Base-by-base conservation (phyloP, 2,113 vertebrate species). In the Camarhynchus parvulus region DNA sequence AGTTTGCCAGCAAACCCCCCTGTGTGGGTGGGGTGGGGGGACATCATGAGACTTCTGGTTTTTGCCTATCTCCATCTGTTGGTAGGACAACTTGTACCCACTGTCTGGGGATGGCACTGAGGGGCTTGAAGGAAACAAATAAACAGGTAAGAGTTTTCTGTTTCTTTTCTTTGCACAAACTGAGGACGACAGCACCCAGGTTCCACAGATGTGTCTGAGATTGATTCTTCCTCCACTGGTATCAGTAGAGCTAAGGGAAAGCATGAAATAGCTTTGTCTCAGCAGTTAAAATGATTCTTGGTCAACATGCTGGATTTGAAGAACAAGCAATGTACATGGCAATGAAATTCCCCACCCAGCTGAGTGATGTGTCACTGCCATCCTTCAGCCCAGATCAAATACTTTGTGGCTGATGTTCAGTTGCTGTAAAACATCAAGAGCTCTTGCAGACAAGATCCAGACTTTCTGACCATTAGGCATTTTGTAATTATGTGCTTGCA, bases 61-160 rank as follows among this genome's bases (percentile, higher is more conserved):
- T 95, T 97, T 94, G 92, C 81, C 85, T 64, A 22, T 95, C 88
- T 93, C 90, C 93, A 90, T 96, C 93, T 94, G 86, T 93, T 93
- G 83, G 90, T 96, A 96, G 88, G 76, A 92, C 69, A 96, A 87
- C 95, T 96, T 96, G 92, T 96, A 96, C 95, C 93, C 95, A 96
- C 95, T 97, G 95, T 72, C 90, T 94, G 86, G 95, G 93, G 56
- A 72, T 96, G 95, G 90, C 73, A 93, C 73, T 82, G 92, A 94
- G 94, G 93, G 94, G 56, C 79, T 95, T 81, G 92, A 91, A 96
- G 83, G 88, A 93, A 94, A 75, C 73, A 52, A 77, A 81, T 50
- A 21, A 92, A 42, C 83, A 97, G 96, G 95, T 97, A 96, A 96
- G 94, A 92, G 50, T 79, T 92, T 88, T 92, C 49, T 87, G 0